Percentiles rank a stretch among this genome's conserved stretches.
These are phyloP conservation scores for Xylota segnis DNA, from an alignment of 2,888 invertebrate genomes.

Conservation along the genomic window DNA sequence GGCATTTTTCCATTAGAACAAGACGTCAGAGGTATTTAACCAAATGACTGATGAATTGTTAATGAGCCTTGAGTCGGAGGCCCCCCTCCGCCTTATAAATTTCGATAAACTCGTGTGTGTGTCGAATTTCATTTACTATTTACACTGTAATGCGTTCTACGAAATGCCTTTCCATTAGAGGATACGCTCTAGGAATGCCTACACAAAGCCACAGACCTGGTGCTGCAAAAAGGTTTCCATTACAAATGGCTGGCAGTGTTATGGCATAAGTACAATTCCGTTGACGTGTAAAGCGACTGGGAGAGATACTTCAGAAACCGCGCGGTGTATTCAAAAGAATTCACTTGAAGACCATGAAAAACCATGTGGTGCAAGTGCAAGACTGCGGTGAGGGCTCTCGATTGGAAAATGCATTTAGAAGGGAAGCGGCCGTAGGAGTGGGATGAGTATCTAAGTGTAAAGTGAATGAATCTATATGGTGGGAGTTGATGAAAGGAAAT, in stretches of 20 bases:
- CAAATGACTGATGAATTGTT: slow-evolving; percentile 82
- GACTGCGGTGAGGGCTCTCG: slow-evolving; percentile 25
- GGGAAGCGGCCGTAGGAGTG: slow-evolving; percentile 5
- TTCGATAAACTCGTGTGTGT: background rate
- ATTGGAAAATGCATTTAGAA: slow-evolving; percentile 61
- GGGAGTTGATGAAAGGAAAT: background rate
- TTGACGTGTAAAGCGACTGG: slow-evolving; percentile 7
- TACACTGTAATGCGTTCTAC: slow-evolving; percentile 16
- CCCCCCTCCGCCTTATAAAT: background rate
- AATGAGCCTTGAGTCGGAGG: slow-evolving; percentile 78
- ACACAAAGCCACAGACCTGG: background rate
- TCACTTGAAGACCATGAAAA: slow-evolving; percentile 38
- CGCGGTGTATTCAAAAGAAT: slow-evolving; percentile 32
- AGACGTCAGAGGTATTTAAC: slow-evolving; percentile 80
- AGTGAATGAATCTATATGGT: slow-evolving; percentile 9
- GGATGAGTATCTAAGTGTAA: slow-evolving; percentile 8
- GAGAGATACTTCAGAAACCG: background rate
- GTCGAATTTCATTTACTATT: slow-evolving; percentile 15
- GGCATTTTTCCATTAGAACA: slow-evolving; percentile 69
- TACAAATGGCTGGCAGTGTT: slow-evolving; percentile 12
- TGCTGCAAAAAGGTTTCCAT: slow-evolving; percentile 30
- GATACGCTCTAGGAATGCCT: background rate
- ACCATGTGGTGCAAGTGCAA: slow-evolving; percentile 9
- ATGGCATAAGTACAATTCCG: background rate
- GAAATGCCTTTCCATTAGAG: slow-evolving; percentile 21